These are phyloP conservation scores for Neoitamus cyanurus DNA, from an alignment of 2,888 invertebrate species.

Conservation along the genomic window DNA sequence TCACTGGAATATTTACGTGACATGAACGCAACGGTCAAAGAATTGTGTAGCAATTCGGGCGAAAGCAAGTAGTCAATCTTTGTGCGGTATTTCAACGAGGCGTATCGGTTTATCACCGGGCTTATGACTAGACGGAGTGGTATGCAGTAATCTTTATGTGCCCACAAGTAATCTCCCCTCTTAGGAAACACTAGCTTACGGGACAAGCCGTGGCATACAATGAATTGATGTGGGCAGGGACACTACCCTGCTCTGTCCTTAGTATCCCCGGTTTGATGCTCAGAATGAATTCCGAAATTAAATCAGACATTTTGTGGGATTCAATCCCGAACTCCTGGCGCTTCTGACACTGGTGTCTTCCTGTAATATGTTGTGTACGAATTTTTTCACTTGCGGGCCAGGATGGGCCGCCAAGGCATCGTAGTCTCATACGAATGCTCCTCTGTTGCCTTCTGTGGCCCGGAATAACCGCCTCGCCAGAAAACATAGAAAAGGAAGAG, in stretches of 20 bases:
- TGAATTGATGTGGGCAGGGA: background rate
- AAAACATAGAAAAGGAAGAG: conserved; percentile 3
- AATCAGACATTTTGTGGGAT: conserved; percentile 37
- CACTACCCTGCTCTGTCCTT: background rate
- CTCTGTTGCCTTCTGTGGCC: background rate
- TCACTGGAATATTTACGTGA: too few relatives aligned
- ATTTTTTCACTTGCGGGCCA: background rate
- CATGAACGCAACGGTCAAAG: background rate
- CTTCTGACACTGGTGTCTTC: conserved; percentile 11
- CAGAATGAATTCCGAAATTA: conserved; percentile 25
- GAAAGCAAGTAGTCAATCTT: background rate
- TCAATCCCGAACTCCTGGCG: conserved; percentile 9
- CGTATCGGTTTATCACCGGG: background rate
- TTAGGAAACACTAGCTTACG: background rate
- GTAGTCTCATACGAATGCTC: background rate
- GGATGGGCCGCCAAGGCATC: background rate
- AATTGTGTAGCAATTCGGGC: background rate
- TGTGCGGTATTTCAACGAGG: background rate
- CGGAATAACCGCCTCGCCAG: background rate
- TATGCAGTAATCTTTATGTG: background rate
- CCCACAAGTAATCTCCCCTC: background rate
- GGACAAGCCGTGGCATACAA: background rate
- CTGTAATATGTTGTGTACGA: conserved; percentile 9
- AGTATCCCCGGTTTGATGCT: background rate
- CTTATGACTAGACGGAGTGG: background rate